Evolutionary conservation across 2,797 vertebrate species (phyloP), one percentile per base, ranked within the genome.

Genomic region (Microctenopoma lineatum): DNA sequence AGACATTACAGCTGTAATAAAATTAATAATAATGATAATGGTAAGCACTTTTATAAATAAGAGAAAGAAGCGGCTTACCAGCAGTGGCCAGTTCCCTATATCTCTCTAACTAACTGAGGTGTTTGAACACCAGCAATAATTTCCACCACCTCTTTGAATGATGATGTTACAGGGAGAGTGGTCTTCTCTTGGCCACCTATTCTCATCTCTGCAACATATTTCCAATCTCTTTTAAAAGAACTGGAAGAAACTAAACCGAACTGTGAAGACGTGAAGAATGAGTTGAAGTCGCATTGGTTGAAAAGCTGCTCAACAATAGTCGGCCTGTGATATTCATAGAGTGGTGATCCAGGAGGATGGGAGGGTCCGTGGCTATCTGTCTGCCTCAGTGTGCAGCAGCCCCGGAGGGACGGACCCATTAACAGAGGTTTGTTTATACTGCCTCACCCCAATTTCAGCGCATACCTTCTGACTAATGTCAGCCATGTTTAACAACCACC

Each of bases 401-500:
- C 75, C 77, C 79, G 50, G 60, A 73, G 79, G 82, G 61, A 76
- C 7, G 29, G 69, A 74, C 75, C 78, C 81, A 91, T 92, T 89
- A 90, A 80, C 56, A 45, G 36, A 72, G 76, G 75, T 88, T 73
- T 89, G 88, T 92, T 91, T 89, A 84, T 83, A 71, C 75, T 70
- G 80, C 62, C 56, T 89, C 87, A 81, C 85, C 90, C 78, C 79
- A 80, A 87, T 92, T 74, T 88, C 69, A 78, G 75, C 52, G 57
- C 52, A 68, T 64, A 76, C 79, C 81, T 82, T 56, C 69, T 62
- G 72, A 85, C 79, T 90, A 83, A 90, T 87, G 84, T 81, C 87
- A 74, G 67, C 76, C 80, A 77, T 90, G 84, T 93, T 91, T 84
- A 90, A 90, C 80, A 84, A 83, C 73, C 63, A 38, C 57, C 87